These are phyloP conservation scores for Drosophila kepulauana DNA, from an alignment of 1,140 invertebrate genomes.

Conservation along the genomic window DNA sequence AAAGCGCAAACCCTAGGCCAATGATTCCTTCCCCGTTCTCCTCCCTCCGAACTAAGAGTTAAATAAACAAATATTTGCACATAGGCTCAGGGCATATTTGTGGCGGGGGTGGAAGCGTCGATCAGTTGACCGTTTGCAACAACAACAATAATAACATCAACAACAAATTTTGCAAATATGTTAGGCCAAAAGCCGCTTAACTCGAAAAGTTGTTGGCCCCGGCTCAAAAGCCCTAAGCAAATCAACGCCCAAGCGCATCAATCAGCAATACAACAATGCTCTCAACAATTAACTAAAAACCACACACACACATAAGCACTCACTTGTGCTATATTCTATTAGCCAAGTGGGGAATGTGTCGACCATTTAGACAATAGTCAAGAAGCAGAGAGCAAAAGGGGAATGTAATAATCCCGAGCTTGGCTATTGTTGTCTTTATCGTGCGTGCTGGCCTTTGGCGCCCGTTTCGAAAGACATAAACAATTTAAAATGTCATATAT, in stretches of 20 bases:
- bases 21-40: not conserved
- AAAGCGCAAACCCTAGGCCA: conserved; percentile 21
- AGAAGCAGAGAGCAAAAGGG: too few species aligned
- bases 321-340: conserved; percentile 57
- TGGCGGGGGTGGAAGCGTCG: not conserved
- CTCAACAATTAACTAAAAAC: conserved; percentile 73
- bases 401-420: not conserved
- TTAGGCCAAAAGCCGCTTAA: conserved; percentile 51
- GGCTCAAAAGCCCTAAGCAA: conserved; percentile 70
- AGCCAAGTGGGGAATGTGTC: conserved; percentile 49
- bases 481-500: conserved; percentile 82
- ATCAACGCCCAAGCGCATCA: conserved; percentile 58
- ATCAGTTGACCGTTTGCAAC: conserved; percentile 21
- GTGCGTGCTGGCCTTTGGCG: conserved; percentile 51
- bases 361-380: conserved; percentile 1
- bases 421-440: conserved; percentile 47
- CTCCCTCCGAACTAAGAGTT: conserved; percentile 19
- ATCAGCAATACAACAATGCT: conserved; percentile 62
- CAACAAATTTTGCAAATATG: conserved; percentile 61
- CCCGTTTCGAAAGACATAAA: conserved; percentile 62
- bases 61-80: conserved; percentile 70
- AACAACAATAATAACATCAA: conserved; percentile 21
- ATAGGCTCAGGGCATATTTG: conserved; percentile 19
- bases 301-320: conserved; percentile 30
- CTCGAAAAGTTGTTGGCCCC: conserved; percentile 34